Evolutionary conservation across 2,888 invertebrate genomes (phyloP).

Genomic region (Troides oblongomaculatus): DNA sequence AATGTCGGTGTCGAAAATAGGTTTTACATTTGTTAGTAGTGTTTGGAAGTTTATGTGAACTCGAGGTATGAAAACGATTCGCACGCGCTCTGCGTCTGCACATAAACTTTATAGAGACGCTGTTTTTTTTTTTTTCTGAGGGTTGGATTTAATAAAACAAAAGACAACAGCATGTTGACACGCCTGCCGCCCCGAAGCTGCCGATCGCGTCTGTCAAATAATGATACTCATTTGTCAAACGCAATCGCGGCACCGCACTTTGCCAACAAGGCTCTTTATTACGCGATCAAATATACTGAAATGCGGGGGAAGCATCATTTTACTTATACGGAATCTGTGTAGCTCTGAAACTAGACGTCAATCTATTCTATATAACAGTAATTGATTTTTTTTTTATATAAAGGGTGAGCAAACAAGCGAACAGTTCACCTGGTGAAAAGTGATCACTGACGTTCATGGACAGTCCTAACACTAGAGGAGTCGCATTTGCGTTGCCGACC

Average conservation of each 20-base stretch:
- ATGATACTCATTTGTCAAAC: conserved; percentile 78
- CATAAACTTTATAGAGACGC: conserved; percentile 55
- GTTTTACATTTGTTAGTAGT: too few relatives aligned
- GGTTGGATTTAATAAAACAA: conserved; percentile 75
- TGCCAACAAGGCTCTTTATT: conserved; percentile 39
- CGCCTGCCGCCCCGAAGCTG: conserved; percentile 42
- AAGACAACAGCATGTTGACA: conserved; percentile 75
- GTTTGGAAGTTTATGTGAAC: too few relatives aligned
- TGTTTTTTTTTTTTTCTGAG: conserved; percentile 34
- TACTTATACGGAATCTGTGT: neutral
- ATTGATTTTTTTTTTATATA: neutral
- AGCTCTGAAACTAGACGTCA: neutral
- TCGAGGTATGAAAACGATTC: conserved; percentile 1
- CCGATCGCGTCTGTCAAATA: conserved; percentile 76
- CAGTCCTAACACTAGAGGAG: too few relatives aligned
- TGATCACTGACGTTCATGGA: too few relatives aligned
- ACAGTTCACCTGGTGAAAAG: too few relatives aligned
- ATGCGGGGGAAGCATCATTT: conserved; percentile 29
- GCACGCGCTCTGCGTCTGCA: neutral
- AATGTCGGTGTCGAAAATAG: too few relatives aligned
- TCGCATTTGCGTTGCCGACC: too few relatives aligned
- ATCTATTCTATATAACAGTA: neutral
- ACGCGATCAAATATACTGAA: conserved; percentile 35
- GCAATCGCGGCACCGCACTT: conserved; percentile 52
- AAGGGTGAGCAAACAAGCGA: too few relatives aligned